Evolutionary conservation across 2,888 invertebrate species (phyloP).

Genomic region (Euplagia quadripunctaria): DNA sequence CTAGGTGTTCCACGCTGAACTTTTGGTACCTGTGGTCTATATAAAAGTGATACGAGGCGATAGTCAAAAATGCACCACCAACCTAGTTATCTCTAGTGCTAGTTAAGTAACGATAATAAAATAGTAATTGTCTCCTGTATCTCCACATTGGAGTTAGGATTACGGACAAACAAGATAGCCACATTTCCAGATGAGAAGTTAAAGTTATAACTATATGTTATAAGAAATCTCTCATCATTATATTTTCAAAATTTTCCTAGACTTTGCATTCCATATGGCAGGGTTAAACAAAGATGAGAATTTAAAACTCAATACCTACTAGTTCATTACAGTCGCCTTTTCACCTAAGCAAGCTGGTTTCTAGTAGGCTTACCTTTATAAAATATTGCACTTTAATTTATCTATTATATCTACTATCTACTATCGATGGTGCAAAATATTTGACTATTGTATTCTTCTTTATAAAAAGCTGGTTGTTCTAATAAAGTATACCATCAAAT

Average conservation of each 20-base stretch:
- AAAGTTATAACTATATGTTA: not conserved
- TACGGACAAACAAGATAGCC: not conserved
- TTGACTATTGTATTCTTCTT: not conserved
- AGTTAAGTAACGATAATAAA: not conserved
- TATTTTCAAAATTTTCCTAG: not conserved
- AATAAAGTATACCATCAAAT: not conserved
- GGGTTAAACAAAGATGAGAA: not conserved
- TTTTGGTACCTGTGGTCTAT: no score
- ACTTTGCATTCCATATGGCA: not conserved
- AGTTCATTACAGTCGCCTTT: not conserved
- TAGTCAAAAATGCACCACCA: not conserved
- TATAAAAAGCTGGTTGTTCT: not conserved
- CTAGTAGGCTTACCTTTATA: not conserved
- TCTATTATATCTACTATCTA: no score
- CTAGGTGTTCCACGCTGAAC: no score
- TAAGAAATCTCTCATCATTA: not conserved
- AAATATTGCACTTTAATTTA: no score
- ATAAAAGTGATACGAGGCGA: no score
- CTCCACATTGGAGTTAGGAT: not conserved
- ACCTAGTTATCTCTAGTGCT: not conserved
- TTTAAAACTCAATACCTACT: not conserved
- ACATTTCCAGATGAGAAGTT: not conserved
- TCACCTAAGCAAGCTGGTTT: no score
- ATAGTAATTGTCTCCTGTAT: conserved; percentile 2
- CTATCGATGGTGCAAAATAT: not conserved